Conservation (phyloP, 2,888 invertebrate species). For the Orthosia incerta region DNA sequence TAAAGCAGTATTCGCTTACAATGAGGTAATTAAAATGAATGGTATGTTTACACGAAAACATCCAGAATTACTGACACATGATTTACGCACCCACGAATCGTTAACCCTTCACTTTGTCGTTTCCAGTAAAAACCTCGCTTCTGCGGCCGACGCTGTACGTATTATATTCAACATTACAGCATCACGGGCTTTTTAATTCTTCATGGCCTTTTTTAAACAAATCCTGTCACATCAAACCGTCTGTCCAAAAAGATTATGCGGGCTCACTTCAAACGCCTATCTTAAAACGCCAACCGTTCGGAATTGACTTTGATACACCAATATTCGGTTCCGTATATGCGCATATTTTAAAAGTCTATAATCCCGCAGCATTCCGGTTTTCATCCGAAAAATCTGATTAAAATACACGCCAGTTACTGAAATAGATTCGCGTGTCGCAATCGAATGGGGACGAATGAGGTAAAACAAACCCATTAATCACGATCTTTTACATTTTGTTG, state of each 20-base stretch:
- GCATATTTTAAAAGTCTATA: conserved; percentile 55
- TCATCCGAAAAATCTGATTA: conserved; percentile 70
- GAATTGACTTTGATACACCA: conserved; percentile 60
- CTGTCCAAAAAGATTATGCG: conserved; percentile 61
- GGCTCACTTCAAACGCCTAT: conserved; percentile 59
- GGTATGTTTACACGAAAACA: conserved; percentile 25
- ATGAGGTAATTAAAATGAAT: conserved; percentile 20
- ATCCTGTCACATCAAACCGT: conserved; percentile 62
- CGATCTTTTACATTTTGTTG: conserved; percentile 67
- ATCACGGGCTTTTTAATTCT: conserved; percentile 63
- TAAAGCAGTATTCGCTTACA: neutral
- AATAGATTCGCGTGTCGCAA: conserved; percentile 71
- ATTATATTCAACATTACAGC: conserved; percentile 37
- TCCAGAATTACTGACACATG: conserved; percentile 7
- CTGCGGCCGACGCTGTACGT: conserved; percentile 62
- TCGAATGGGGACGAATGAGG: conserved; percentile 74
- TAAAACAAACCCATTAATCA: conserved; percentile 78
- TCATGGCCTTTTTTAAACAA: conserved; percentile 63
- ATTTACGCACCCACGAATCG: conserved; percentile 18
- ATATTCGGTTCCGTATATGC: conserved; percentile 38
- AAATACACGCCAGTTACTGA: conserved; percentile 71
- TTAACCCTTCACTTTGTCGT: conserved; percentile 52
- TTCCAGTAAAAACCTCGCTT: conserved; percentile 59
- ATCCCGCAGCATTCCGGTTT: conserved; percentile 47
- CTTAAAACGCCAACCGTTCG: conserved; percentile 59